phyloP scores from a whole-genome alignment of 2,113 vertebrate species.

The Passer montanus region DNA sequence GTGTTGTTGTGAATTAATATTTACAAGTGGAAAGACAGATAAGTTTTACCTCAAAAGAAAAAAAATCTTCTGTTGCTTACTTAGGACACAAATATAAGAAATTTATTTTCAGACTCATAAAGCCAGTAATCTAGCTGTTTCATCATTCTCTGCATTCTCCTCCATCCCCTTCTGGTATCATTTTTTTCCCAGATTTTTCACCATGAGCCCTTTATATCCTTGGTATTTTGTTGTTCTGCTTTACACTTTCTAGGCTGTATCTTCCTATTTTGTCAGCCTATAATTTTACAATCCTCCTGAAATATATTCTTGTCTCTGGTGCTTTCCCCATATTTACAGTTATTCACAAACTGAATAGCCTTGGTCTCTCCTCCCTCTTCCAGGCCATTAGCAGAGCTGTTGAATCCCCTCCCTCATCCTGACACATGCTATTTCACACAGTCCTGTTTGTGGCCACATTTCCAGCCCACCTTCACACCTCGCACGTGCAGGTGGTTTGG shows the following conservation, averaged over 20 bases:
- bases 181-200: background rate
- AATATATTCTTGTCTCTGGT: background rate
- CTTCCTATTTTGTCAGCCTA: background rate
- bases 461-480: background rate
- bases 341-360: background rate
- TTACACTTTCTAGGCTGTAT: background rate
- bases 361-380: background rate
- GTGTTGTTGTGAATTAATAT: background rate
- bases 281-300: background rate
- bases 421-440: fast-evolving
- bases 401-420: background rate
- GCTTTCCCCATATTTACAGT: background rate
- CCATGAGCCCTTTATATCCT: background rate
- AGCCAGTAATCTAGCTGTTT: background rate
- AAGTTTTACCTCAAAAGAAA: background rate
- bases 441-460: fast-evolving
- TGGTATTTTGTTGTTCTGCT: background rate
- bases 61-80: background rate
- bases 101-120: background rate
- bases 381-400: background rate
- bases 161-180: background rate
- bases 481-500: fast-evolving
- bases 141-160: fast-evolving
- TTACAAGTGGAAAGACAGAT: background rate
- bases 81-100: background rate